Evolutionary conservation across 2,888 invertebrate genomes (phyloP).

Genomic region (Antheraea yamamai): DNA sequence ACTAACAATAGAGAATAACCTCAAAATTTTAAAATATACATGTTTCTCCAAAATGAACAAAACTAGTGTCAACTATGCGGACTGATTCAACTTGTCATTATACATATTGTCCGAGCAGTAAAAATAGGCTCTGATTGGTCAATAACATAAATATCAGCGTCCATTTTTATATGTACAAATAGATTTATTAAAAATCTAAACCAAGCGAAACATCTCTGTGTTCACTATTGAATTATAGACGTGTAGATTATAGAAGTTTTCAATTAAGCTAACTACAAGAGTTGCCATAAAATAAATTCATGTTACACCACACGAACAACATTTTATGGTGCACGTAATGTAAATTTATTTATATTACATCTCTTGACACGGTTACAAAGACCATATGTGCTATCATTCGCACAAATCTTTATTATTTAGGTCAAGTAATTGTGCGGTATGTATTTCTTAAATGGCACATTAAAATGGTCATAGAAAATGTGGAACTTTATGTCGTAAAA

Average conservation of each 20-base stretch:
- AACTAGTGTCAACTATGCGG: too few relatives aligned
- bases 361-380: slow-evolving; percentile 18
- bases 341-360: slow-evolving; percentile 17
- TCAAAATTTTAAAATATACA: too few relatives aligned
- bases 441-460: background rate
- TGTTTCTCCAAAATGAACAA: too few relatives aligned
- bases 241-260: background rate
- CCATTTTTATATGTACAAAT: background rate
- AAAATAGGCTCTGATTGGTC: too few relatives aligned
- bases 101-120: too few relatives aligned
- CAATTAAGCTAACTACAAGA: slow-evolving; percentile 10
- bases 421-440: slow-evolving; percentile 16
- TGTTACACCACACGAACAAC: slow-evolving; percentile 4
- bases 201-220: background rate
- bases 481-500: slow-evolving; percentile 7
- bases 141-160: too few relatives aligned
- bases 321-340: slow-evolving; percentile 19
- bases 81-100: too few relatives aligned
- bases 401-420: slow-evolving; percentile 18
- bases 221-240: background rate
- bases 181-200: background rate
- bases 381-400: slow-evolving; percentile 18
- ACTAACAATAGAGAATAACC: too few relatives aligned
- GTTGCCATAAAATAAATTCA: slow-evolving; percentile 12
- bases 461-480: slow-evolving; percentile 3